Conservation (phyloP, 1,140 invertebrate genomes). For the Pseudomyrmex pallidus region DNA sequence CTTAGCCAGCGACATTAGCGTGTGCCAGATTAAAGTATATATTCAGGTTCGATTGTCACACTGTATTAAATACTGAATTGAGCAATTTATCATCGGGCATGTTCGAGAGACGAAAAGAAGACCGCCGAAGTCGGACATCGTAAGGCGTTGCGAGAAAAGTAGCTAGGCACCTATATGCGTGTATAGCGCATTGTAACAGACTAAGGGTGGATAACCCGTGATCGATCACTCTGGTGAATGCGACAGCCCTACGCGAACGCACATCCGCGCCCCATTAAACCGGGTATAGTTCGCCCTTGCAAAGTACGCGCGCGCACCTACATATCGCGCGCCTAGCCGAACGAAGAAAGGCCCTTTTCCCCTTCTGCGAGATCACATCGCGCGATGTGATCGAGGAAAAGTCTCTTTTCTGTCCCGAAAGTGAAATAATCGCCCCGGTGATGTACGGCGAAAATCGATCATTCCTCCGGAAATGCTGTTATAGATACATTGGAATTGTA, state of each 20-base stretch:
- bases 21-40: background rate
- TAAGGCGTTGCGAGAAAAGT: slow-evolving; percentile 24
- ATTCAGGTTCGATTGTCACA: slow-evolving; percentile 17
- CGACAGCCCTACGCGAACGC: slow-evolving; percentile 81
- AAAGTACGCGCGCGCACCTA: slow-evolving; percentile 77
- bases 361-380: slow-evolving; percentile 50
- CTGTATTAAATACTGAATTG: slow-evolving; percentile 28
- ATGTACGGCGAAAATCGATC: background rate
- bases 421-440: slow-evolving; percentile 54
- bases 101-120: slow-evolving; percentile 31
- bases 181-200: slow-evolving; percentile 79
- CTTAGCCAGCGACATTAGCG: slow-evolving; percentile 27
- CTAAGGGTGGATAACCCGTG: slow-evolving; percentile 82
- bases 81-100: slow-evolving; percentile 62
- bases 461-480: background rate
- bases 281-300: slow-evolving; percentile 76
- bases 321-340: slow-evolving; percentile 48
- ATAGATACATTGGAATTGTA: too few relatives aligned
- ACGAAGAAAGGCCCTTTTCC: slow-evolving; percentile 14
- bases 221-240: slow-evolving; percentile 84
- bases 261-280: slow-evolving; percentile 84
- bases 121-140: slow-evolving; percentile 16
- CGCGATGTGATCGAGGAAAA: slow-evolving; percentile 22
- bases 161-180: slow-evolving; percentile 52
- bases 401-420: slow-evolving; percentile 15